Conservation (phyloP, 2,113 vertebrate genomes). For the Oenanthe melanoleuca region DNA sequence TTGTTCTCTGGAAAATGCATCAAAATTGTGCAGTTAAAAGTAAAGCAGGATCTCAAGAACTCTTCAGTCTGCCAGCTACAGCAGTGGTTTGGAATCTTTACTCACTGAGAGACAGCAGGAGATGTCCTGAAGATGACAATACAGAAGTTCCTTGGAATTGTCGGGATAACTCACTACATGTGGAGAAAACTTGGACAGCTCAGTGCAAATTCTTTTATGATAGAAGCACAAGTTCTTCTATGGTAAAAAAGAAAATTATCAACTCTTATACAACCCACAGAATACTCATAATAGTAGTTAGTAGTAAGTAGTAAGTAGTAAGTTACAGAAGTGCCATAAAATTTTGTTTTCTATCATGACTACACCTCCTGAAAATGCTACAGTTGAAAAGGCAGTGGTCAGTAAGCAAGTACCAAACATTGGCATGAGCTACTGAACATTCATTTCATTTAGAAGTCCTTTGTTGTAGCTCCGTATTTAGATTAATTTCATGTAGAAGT, state of each 20-base stretch:
- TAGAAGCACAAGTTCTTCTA: not conserved
- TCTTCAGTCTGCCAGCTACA: not conserved
- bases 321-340: not conserved
- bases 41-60: not conserved
- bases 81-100: not conserved
- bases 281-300: not conserved
- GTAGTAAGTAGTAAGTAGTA: not conserved
- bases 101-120: not conserved
- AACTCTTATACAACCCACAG: not conserved
- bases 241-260: not conserved
- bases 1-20: not conserved
- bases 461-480: not conserved
- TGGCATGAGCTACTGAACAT: not conserved
- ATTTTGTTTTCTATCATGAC: not conserved
- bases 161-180: not conserved
- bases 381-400: not conserved
- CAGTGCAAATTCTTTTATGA: not conserved
- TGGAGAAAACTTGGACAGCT: not conserved
- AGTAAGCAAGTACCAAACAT: not conserved
- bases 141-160: not conserved
- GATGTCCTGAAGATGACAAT: not conserved
- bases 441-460: conserved; percentile 1
- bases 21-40: not conserved
- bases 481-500: conserved; percentile 63
- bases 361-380: not conserved